phyloP scores from a whole-genome alignment of 2,888 invertebrate species.

The Beris chalybata region DNA sequence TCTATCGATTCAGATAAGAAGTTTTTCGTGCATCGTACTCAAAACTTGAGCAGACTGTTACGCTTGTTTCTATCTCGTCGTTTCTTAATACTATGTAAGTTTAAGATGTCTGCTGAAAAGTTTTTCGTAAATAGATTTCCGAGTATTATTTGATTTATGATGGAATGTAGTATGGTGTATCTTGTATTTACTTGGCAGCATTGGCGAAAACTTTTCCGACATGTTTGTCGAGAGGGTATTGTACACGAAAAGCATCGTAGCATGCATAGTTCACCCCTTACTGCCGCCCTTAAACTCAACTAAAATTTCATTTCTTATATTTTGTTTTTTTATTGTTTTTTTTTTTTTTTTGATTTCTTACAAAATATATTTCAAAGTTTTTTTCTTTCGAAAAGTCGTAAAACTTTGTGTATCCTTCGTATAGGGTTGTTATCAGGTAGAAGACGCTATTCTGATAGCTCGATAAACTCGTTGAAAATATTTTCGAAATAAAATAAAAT shows the following conservation, averaged over 20 bases:
- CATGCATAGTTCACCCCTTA: not conserved
- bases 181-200: conserved; percentile 31
- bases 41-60: conserved; percentile 17
- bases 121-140: conserved; percentile 30
- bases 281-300: too few species aligned
- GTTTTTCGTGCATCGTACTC: conserved; percentile 18
- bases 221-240: not conserved
- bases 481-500: not conserved
- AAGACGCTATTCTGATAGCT: too few species aligned
- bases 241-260: not conserved
- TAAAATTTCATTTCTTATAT: too few species aligned
- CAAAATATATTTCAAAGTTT: too few species aligned
- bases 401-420: too few species aligned
- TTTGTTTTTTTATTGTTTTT: too few species aligned
- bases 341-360: too few species aligned
- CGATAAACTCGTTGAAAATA: too few species aligned
- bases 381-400: too few species aligned
- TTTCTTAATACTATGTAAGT: conserved; percentile 14
- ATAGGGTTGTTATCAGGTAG: too few species aligned
- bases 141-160: conserved; percentile 30
- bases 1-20: conserved; percentile 26
- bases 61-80: not conserved
- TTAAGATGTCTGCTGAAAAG: conserved; percentile 30
- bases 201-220: conserved; percentile 24
- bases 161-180: conserved; percentile 20